Conservation (phyloP, 2,888 invertebrate genomes). For the Peribatodes rhomboidaria region DNA sequence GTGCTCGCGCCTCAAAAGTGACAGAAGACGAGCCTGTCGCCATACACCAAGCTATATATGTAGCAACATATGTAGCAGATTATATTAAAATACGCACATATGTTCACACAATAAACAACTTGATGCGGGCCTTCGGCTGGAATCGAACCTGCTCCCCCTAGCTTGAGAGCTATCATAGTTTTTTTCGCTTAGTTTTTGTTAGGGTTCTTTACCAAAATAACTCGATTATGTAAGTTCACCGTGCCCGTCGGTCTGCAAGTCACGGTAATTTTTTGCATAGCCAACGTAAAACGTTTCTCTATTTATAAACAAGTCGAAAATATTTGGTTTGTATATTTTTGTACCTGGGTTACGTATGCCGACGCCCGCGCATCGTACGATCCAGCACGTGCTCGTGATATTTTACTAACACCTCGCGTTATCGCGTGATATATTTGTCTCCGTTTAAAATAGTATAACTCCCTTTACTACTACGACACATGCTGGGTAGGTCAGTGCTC, state of each 20-base stretch:
- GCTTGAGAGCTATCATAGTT: too few species aligned
- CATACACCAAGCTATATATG: too few species aligned
- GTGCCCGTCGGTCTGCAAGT: conserved; percentile 1
- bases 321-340: conserved; percentile 40
- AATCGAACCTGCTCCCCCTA: too few species aligned
- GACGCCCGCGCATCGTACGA: conserved; percentile 39
- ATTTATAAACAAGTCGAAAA: conserved; percentile 39
- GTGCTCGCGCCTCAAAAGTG: too few species aligned
- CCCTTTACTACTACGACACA: conserved; percentile 4
- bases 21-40: too few species aligned
- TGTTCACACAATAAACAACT: too few species aligned
- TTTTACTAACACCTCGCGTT: conserved; percentile 22
- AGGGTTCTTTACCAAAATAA: too few species aligned
- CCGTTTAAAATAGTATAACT: conserved; percentile 1
- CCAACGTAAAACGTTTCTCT: conserved; percentile 23
- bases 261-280: conserved; percentile 23
- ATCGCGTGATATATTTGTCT: conserved; percentile 14
- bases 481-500: conserved; percentile 5
- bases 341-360: conserved; percentile 34
- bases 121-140: too few species aligned
- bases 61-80: too few species aligned
- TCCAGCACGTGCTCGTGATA: conserved; percentile 39
- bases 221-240: neutral
- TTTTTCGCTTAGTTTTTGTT: too few species aligned
- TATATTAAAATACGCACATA: too few species aligned